Evolutionary conservation across 37 sponge, comb jelly and placozoan genomes (phyloP), one percentile per base, ranked within the genome.

Genomic region (Cladorhizidae sp.): DNA sequence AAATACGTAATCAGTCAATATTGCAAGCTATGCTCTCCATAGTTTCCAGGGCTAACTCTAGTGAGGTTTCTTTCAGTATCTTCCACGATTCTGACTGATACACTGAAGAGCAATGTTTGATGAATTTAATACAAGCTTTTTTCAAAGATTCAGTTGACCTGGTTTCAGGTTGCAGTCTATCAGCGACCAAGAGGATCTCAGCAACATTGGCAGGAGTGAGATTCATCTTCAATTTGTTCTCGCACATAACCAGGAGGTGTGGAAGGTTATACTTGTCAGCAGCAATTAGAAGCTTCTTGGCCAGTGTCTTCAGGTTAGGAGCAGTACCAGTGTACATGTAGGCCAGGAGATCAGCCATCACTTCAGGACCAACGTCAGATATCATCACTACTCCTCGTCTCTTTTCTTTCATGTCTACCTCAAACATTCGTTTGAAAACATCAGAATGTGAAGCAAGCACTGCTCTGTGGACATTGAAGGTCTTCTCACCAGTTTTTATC

Each of bases 221-320:
- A 18, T 45, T 36, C 26, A 49, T 71, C 49, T 45, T 45, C 25
- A 71, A 39, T 23, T 17, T 22, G 18, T 43, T 45, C 36, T 71
- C 50, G n/a, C 72, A 71, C 26, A 71, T 41, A 9, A 25, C 49
- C 25, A 41, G 29, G 22, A 71, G 72, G n/a, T 36, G 72, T 43
- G 72, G 49, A 31, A 71, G 11, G 5, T 71, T 39, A 39, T 71
- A 71, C 49, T 71, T 45, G 26, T 71, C 36, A 3, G 72, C 72
- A 26, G 45, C 72, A 15, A 28, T 11, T 18, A 71, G 26, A 9
- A 71, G 38, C n/a, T 71, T 49, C 38, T 40, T 45, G 5, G 72
- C 50, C 45, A 71, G 22, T 41, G 43, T 45, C 38, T 42, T 25
- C 45, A 71, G 6, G 38, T 71, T 71, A 20, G 72, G 72, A 36